Percentiles rank a stretch among this genome's conserved stretches.
Evolutionary conservation across 2,888 invertebrate genomes (phyloP).

Genomic region (Drosophila lutescens): DNA sequence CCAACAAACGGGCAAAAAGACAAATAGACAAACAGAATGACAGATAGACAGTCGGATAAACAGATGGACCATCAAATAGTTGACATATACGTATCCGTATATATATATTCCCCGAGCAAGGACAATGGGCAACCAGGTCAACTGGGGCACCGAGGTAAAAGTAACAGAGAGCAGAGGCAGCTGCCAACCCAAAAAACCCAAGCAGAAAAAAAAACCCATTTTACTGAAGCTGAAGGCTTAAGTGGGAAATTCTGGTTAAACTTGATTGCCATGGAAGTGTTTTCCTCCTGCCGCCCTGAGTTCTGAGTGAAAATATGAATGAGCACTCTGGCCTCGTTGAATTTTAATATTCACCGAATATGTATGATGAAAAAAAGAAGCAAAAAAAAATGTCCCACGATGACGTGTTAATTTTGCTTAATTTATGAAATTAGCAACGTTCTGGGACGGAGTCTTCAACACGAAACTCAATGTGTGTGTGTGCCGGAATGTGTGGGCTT

Average conservation of each 20-base stretch:
- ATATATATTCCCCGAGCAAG: constrained; percentile 4
- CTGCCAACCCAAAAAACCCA: constrained; percentile 1
- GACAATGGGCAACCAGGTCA: constrained; percentile 26
- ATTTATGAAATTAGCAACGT: constrained; percentile 29
- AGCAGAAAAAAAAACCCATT: neutral
- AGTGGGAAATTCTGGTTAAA: constrained; percentile 1
- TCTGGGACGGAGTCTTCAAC: neutral
- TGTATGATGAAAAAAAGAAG: neutral
- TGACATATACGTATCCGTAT: neutral
- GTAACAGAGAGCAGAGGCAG: neutral
- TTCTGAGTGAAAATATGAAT: neutral
- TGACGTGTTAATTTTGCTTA: constrained; percentile 34
- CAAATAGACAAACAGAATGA: constrained; percentile 23
- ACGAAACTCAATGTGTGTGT: neutral
- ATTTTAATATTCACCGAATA: constrained; percentile 6
- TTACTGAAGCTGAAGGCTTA: constrained; percentile 1
- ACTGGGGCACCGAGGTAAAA: neutral
- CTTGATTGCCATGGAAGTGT: constrained; percentile 11
- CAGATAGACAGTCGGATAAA: constrained; percentile 24
- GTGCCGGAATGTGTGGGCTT: neutral
- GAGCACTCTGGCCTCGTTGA: constrained; percentile 1
- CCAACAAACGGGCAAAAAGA: neutral
- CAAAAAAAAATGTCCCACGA: constrained; percentile 4
- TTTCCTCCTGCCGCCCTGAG: neutral
- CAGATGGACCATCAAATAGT: constrained; percentile 28